These are phyloP conservation scores for Amblyopsis hoosieri DNA, from an alignment of 2,797 vertebrate species.

Conservation along the genomic window DNA sequence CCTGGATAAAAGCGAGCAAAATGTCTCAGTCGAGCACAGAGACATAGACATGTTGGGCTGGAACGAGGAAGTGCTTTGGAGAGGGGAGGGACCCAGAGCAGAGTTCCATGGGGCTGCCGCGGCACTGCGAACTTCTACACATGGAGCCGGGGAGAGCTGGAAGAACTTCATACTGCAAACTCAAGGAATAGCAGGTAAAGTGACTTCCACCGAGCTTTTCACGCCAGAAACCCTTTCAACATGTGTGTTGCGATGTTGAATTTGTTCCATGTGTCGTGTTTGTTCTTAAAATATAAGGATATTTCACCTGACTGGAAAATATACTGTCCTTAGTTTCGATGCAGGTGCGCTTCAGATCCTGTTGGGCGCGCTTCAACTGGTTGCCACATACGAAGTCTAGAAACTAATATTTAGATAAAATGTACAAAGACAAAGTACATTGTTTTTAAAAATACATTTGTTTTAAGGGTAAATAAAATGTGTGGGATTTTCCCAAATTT, in stretches of 20 bases:
- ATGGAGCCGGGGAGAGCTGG: slow-evolving; percentile 86
- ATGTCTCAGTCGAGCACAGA: slow-evolving; percentile 76
- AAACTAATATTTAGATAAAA: background rate
- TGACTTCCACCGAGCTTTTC: slow-evolving; percentile 55
- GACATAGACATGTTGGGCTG: slow-evolving; percentile 85
- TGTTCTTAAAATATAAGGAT: slow-evolving; percentile 22
- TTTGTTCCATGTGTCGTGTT: background rate
- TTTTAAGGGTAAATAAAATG: slow-evolving; percentile 29
- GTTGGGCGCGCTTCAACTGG: slow-evolving; percentile 32
- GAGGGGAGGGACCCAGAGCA: slow-evolving; percentile 87
- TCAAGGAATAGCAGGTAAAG: slow-evolving; percentile 88
- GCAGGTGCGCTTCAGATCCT: slow-evolving; percentile 79
- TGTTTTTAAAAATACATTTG: background rate
- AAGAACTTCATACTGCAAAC: slow-evolving; percentile 85
- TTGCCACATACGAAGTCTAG: background rate
- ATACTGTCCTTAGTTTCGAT: slow-evolving; percentile 65
- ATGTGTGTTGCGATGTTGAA: background rate
- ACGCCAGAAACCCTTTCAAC: slow-evolving; percentile 17
- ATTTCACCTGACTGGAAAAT: slow-evolving; percentile 64
- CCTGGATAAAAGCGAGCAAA: slow-evolving; percentile 85
- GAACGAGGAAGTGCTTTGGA: slow-evolving; percentile 91
- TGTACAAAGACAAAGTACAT: background rate
- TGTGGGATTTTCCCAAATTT: slow-evolving; percentile 50
- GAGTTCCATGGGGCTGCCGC: slow-evolving; percentile 83
- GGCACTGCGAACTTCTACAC: slow-evolving; percentile 81